A percentile compares a stretch with the other conserved stretches of the same genome.
phyloP scores from a whole-genome alignment of 1,140 invertebrate genomes.

The Metaphire vulgaris region DNA sequence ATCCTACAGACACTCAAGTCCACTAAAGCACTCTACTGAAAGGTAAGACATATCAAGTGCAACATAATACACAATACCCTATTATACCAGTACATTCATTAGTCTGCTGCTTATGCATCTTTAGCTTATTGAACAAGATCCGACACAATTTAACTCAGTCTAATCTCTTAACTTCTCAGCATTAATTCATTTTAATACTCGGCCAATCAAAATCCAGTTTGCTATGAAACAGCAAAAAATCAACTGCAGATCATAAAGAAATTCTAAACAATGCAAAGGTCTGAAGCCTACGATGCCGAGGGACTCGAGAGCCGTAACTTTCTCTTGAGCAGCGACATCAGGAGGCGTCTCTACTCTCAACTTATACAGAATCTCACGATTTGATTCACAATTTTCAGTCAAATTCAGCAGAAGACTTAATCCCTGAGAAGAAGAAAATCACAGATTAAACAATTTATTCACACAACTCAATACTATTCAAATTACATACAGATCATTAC shows the following conservation, averaged over 20 bases:
- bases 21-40: too few species aligned
- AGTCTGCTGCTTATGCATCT: not conserved
- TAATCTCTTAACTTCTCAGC: not conserved
- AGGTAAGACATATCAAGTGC: too few species aligned
- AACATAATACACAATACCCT: too few species aligned
- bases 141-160: not conserved
- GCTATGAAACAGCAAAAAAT: not conserved
- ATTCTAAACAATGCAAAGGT: not conserved
- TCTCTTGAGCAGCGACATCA: not conserved
- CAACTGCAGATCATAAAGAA: not conserved
- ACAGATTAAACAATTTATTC: not conserved
- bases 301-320: not conserved
- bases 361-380: constrained; percentile 51
- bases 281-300: not conserved
- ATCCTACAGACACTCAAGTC: too few species aligned
- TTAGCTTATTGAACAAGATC: not conserved
- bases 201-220: not conserved
- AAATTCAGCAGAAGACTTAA: constrained; percentile 84
- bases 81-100: too few species aligned
- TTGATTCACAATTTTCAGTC: constrained; percentile 80
- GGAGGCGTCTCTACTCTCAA: not conserved
- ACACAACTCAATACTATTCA: not conserved
- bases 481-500: not conserved
- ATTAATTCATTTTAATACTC: not conserved
- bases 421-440: constrained; percentile 56